Percentiles rank a stretch among this genome's conserved stretches.
Conservation (phyloP, 2,113 vertebrate genomes). For the Dendrocopos noguchii region DNA sequence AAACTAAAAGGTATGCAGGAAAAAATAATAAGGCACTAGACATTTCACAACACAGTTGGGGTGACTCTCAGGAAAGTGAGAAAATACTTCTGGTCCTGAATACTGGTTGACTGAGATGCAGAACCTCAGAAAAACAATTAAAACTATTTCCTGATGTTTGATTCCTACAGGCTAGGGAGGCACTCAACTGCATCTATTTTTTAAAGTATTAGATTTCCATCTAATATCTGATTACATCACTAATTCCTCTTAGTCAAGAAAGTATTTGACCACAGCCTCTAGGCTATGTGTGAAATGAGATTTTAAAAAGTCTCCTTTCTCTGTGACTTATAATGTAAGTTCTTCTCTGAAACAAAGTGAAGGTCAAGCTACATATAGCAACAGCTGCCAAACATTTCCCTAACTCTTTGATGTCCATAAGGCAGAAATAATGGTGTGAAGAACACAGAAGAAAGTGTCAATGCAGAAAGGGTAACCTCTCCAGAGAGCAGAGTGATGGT, state of each 20-base stretch:
- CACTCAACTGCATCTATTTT: neutral
- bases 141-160: neutral
- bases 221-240: neutral
- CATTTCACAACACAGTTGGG: neutral
- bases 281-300: neutral
- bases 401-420: neutral
- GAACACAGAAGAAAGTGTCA: neutral
- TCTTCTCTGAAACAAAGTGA: neutral
- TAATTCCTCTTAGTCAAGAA: neutral
- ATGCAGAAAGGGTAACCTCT: neutral
- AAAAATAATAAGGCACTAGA: neutral
- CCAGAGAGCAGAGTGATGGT: neutral
- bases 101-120: neutral
- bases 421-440: slow-evolving; percentile 47
- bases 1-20: neutral
- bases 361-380: slow-evolving; percentile 5
- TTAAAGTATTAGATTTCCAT: neutral
- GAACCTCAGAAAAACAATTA: neutral
- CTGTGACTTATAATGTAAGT: neutral
- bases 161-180: neutral
- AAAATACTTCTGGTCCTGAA: neutral
- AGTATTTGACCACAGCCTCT: neutral
- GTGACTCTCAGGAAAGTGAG: neutral
- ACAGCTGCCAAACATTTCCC: neutral
- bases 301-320: neutral